Evolutionary conservation across 2,113 vertebrate genomes (phyloP).

Genomic region (Furnarius figulus): DNA sequence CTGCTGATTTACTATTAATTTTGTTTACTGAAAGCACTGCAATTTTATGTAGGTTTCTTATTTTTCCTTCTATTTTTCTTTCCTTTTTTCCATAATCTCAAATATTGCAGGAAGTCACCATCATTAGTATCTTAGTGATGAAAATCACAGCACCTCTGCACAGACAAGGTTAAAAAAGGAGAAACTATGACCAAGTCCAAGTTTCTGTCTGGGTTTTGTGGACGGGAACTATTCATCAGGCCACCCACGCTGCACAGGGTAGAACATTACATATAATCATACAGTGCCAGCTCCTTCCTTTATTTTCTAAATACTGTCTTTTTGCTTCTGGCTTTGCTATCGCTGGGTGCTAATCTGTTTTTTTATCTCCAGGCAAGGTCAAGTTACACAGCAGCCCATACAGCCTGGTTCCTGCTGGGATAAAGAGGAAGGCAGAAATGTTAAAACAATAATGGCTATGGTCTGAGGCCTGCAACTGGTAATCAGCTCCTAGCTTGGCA

Average conservation of each 20-base stretch:
- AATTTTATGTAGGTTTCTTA: not conserved
- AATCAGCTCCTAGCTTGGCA: slow-evolving; percentile 76
- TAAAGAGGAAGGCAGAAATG: slow-evolving; percentile 78
- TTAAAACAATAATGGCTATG: slow-evolving; percentile 82
- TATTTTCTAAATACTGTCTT: slow-evolving; percentile 81
- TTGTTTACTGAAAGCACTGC: not conserved
- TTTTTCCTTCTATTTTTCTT: not conserved
- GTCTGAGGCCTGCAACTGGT: slow-evolving; percentile 73
- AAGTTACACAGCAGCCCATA: slow-evolving; percentile 63
- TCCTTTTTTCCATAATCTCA: not conserved
- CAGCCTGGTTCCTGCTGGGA: slow-evolving; percentile 71
- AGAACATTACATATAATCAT: slow-evolving; percentile 65
- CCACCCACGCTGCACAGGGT: slow-evolving; percentile 37
- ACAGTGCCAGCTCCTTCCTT: slow-evolving; percentile 59
- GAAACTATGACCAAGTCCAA: not conserved
- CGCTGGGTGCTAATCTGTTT: slow-evolving; percentile 70
- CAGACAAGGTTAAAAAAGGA: not conserved
- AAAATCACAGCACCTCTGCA: not conserved
- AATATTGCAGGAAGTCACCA: not conserved
- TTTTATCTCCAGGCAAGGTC: slow-evolving; percentile 78
- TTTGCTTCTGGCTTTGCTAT: slow-evolving; percentile 69
- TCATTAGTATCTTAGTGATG: not conserved
- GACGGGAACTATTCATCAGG: not conserved
- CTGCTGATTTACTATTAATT: not conserved
- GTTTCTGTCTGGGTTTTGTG: not conserved